Evolutionary conservation across 2,113 vertebrate genomes (phyloP).

Genomic region (Bombycilla garrulus): DNA sequence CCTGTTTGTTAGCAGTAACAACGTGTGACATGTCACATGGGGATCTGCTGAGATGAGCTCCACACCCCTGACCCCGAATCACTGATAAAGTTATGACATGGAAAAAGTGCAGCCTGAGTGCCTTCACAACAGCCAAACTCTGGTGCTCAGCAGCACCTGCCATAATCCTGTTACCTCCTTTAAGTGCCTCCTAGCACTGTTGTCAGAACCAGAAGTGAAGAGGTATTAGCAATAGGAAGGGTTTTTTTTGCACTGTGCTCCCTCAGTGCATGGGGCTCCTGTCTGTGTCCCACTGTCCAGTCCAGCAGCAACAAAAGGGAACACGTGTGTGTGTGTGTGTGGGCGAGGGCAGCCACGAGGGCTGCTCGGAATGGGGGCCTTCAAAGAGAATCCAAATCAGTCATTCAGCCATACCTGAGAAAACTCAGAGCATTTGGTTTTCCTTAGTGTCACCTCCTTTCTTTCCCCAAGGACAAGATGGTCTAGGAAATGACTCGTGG

Average conservation of each 20-base stretch:
- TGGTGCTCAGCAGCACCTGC: background rate
- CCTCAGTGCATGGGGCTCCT: fast-evolving
- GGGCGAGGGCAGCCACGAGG: fast-evolving
- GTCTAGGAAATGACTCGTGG: fast-evolving
- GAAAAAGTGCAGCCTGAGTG: background rate
- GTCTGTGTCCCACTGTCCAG: background rate
- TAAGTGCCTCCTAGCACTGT: background rate
- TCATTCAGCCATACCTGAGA: background rate
- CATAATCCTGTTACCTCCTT: background rate
- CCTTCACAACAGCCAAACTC: background rate
- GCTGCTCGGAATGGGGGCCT: fast-evolving
- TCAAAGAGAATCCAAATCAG: background rate
- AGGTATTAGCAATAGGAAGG: background rate
- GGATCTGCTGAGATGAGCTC: background rate
- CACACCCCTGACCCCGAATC: background rate
- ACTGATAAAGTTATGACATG: slow-evolving; percentile 7
- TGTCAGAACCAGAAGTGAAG: background rate
- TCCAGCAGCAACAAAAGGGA: background rate
- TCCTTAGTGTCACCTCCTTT: background rate
- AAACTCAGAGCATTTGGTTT: fast-evolving
- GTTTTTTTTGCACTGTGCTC: background rate
- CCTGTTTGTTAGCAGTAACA: background rate
- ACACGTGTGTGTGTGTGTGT: fast-evolving
- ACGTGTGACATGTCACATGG: background rate
- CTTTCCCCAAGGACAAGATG: background rate